phyloP scores from a whole-genome alignment of 2,113 vertebrate genomes.

The Microtus ochrogaster region DNA sequence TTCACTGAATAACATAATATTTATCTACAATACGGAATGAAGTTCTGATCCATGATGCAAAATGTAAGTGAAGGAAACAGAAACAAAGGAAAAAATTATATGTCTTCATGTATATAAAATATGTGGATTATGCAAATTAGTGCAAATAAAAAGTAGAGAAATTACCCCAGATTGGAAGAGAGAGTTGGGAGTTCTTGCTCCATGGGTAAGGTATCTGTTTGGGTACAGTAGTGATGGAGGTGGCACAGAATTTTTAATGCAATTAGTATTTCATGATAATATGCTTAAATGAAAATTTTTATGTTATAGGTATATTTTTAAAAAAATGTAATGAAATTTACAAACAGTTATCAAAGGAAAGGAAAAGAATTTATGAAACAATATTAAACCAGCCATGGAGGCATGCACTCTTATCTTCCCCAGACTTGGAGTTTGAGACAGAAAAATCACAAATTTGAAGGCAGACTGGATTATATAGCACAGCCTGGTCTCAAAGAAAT shows the following conservation, averaged over 20 bases:
- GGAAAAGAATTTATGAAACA: background rate
- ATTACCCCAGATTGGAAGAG: background rate
- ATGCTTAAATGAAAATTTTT: background rate
- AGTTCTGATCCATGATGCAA: background rate
- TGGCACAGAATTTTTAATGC: background rate
- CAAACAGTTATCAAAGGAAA: background rate
- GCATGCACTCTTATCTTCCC: background rate
- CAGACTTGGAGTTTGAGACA: background rate
- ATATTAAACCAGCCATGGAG: background rate
- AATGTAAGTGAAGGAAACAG: background rate
- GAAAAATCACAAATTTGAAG: background rate
- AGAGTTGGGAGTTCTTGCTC: background rate
- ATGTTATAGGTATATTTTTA: background rate
- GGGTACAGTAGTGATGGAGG: background rate
- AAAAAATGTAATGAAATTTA: background rate
- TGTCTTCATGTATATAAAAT: background rate
- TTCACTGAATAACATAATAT: background rate
- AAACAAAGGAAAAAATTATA: background rate
- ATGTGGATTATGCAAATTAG: background rate
- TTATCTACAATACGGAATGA: background rate
- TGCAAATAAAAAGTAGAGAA: background rate
- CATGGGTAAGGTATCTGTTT: background rate
- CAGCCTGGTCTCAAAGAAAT: background rate
- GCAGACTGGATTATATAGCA: background rate
- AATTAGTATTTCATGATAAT: background rate